Evolutionary conservation across 2,888 invertebrate genomes (phyloP).

Genomic region (Merodon equestris): DNA sequence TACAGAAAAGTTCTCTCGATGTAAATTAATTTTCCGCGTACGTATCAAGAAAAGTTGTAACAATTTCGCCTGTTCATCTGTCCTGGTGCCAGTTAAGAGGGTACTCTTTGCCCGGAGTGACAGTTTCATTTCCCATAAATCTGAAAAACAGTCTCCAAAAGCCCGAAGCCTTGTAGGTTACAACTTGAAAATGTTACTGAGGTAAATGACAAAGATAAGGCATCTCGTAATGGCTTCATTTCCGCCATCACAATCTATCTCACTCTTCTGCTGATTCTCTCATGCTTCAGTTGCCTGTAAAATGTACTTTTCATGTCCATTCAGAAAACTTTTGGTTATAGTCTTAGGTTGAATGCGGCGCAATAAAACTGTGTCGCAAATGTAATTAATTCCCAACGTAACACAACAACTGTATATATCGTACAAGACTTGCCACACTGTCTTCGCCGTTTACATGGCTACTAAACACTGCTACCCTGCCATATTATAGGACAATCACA

Average conservation of each 20-base stretch:
- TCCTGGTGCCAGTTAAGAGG: no score
- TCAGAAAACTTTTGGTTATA: slow-evolving; percentile 5
- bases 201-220: slow-evolving; percentile 3
- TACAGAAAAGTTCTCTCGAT: slow-evolving; percentile 16
- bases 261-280: not conserved
- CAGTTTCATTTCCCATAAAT: slow-evolving; percentile 1
- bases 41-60: not conserved
- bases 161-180: slow-evolving; percentile 1
- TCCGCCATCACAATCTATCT: slow-evolving; percentile 4
- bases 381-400: slow-evolving; percentile 34
- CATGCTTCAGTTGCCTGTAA: slow-evolving; percentile 3
- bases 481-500: no score
- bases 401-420: slow-evolving; percentile 20
- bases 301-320: slow-evolving; percentile 46
- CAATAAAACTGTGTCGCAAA: slow-evolving; percentile 38
- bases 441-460: not conserved
- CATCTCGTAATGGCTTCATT: slow-evolving; percentile 29
- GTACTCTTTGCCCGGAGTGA: no score
- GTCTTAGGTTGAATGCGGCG: slow-evolving; percentile 13
- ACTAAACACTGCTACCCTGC: not conserved
- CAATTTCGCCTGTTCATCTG: no score
- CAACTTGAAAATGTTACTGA: not conserved
- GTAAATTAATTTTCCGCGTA: slow-evolving; percentile 8
- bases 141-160: not conserved
- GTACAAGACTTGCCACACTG: not conserved